Conservation (phyloP, 2,797 vertebrate genomes). For the Megaceryle alcyon region DNA sequence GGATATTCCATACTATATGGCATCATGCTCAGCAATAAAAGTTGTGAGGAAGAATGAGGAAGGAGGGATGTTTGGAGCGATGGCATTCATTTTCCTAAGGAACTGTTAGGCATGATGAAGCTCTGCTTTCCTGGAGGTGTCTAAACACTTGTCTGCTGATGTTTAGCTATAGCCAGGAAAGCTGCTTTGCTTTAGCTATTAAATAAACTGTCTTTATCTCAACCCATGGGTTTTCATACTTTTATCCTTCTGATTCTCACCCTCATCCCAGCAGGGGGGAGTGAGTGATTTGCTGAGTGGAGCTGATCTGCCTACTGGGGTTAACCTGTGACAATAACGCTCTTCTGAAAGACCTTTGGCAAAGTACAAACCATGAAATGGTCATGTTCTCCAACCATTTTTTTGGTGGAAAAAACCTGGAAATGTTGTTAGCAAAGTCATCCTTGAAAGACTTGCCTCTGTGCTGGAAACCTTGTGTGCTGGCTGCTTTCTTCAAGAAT, state of each 20-base stretch:
- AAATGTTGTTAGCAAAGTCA: neutral
- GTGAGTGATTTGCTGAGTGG: accelerated
- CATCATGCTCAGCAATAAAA: neutral
- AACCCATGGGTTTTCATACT: neutral
- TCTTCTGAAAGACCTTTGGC: neutral
- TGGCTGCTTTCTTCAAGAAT: neutral
- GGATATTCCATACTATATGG: neutral
- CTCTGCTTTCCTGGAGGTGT: neutral
- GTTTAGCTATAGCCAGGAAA: neutral
- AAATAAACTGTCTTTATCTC: neutral
- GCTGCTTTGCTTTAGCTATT: neutral
- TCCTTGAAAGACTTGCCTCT: neutral
- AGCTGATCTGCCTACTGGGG: neutral
- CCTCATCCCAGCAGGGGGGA: neutral
- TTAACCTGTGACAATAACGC: neutral
- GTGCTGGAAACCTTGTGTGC: neutral
- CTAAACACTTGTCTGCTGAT: neutral
- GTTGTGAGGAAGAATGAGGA: neutral
- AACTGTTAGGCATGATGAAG: accelerated
- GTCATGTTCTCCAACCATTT: neutral
- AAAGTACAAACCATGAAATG: neutral
- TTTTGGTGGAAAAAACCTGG: neutral
- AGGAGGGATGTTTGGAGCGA: accelerated
- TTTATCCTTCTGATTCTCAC: neutral
- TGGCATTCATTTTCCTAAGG: neutral